A percentile compares a stretch with the other conserved stretches of the same genome.
phyloP scores from a whole-genome alignment of 2,888 invertebrate species.

The Pandemis cinnamomeana region DNA sequence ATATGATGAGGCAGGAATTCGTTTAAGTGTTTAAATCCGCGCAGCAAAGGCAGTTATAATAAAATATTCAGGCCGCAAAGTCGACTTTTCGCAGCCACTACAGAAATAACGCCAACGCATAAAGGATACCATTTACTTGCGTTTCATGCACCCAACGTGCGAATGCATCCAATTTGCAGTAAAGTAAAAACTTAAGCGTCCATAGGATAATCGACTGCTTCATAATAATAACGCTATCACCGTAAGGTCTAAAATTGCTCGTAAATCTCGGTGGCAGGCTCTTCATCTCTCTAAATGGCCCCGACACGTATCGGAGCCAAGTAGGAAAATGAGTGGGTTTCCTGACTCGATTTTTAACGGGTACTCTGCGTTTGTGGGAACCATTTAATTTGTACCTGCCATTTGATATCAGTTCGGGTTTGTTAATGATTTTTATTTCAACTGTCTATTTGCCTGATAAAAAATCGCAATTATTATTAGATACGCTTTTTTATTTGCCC shows the following conservation, averaged over 20 bases:
- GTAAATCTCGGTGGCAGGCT: conserved; percentile 26
- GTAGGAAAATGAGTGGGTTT: conserved; percentile 25
- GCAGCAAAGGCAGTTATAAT: background rate
- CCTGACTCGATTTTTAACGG: conserved; percentile 20
- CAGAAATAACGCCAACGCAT: conserved; percentile 40
- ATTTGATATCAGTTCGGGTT: background rate
- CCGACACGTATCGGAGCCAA: conserved; percentile 22
- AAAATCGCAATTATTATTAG: too few species aligned
- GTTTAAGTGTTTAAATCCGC: conserved; percentile 1
- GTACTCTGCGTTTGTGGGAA: background rate
- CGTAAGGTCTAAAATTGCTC: conserved; percentile 31
- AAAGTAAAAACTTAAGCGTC: conserved; percentile 55
- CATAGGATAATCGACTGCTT: conserved; percentile 27
- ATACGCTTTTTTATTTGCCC: too few species aligned
- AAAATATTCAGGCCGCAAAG: background rate
- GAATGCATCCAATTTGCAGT: conserved; percentile 77
- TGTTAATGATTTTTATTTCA: background rate
- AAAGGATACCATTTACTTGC: conserved; percentile 49
- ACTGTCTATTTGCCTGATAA: too few species aligned
- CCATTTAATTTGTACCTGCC: conserved; percentile 5
- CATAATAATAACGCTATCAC: conserved; percentile 23
- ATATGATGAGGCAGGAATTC: conserved; percentile 5
- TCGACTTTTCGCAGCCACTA: conserved; percentile 11
- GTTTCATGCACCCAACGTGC: conserved; percentile 59
- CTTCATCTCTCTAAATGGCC: conserved; percentile 22